A percentile compares a stretch with the other conserved stretches of the same genome.
phyloP scores from a whole-genome alignment of 2,888 invertebrate genomes.

The Octonoba sinensis region DNA sequence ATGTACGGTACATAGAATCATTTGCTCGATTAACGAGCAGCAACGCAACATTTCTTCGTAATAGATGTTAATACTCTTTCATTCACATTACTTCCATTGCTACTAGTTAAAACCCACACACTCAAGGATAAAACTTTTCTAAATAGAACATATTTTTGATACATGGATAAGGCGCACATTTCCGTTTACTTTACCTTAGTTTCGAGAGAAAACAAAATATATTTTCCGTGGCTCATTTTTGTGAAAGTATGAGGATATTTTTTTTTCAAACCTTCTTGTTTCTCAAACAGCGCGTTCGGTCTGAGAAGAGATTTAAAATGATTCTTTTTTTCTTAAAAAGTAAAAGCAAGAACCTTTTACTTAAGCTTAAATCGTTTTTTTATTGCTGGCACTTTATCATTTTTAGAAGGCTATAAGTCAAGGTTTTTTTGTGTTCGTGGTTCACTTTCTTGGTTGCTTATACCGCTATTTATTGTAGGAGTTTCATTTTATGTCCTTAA shows the following conservation, averaged over 20 bases:
- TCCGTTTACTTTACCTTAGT: too few species aligned
- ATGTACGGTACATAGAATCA: too few species aligned
- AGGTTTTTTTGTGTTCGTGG: conserved; percentile 14
- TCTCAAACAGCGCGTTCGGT: conserved; percentile 8
- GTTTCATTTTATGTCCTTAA: conserved; percentile 18
- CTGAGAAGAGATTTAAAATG: conserved; percentile 11
- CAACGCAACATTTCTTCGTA: too few species aligned
- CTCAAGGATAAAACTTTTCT: too few species aligned
- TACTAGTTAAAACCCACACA: too few species aligned
- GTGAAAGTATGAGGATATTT: conserved; percentile 1
- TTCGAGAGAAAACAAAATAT: too few species aligned
- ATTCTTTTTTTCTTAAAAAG: not conserved
- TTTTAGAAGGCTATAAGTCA: conserved; percentile 23
- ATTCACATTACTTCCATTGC: too few species aligned
- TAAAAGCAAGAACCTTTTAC: conserved; percentile 21
- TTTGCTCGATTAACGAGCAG: too few species aligned
- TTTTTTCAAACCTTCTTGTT: conserved; percentile 25
- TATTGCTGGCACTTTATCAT: conserved; percentile 36
- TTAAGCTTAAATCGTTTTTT: conserved; percentile 33
- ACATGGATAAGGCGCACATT: too few species aligned
- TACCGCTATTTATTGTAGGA: conserved; percentile 2
- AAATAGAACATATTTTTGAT: too few species aligned
- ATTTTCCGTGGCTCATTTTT: not conserved
- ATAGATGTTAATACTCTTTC: too few species aligned
- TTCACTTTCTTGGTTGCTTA: conserved; percentile 23